Evolutionary conservation across 2,797 vertebrate species (phyloP).

Genomic region (Rhynchonycteris naso): DNA sequence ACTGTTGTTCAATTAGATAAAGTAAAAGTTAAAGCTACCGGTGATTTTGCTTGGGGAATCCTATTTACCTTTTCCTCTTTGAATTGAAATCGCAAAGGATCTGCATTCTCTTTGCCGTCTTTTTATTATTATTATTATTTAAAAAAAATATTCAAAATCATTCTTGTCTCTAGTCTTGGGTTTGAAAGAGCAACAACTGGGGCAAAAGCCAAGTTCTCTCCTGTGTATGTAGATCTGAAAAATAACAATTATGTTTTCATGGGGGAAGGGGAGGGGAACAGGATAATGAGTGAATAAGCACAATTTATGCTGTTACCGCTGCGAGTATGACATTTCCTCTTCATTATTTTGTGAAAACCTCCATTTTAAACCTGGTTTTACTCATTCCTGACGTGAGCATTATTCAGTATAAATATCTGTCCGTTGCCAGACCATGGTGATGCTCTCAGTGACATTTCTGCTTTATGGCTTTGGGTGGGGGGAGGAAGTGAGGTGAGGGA

Average conservation of each 20-base stretch:
- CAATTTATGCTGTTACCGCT: slow-evolving; percentile 48
- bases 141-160: slow-evolving; percentile 35
- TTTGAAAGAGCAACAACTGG: slow-evolving; percentile 45
- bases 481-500: not conserved
- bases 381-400: slow-evolving; percentile 80
- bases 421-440: slow-evolving; percentile 80
- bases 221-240: slow-evolving; percentile 20
- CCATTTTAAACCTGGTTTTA: slow-evolving; percentile 79
- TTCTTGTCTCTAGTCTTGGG: slow-evolving; percentile 51
- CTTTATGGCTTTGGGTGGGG: slow-evolving; percentile 80
- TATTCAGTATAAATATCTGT: slow-evolving; percentile 83
- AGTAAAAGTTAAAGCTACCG: slow-evolving; percentile 77
- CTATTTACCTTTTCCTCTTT: slow-evolving; percentile 60
- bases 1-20: slow-evolving; percentile 78
- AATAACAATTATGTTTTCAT: slow-evolving; percentile 53
- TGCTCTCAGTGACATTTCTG: slow-evolving; percentile 83
- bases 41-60: slow-evolving; percentile 65
- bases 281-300: slow-evolving; percentile 75
- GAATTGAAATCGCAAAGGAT: slow-evolving; percentile 40
- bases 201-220: slow-evolving; percentile 21
- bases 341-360: slow-evolving; percentile 84
- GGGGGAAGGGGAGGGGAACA: slow-evolving; percentile 44
- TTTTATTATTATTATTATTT: not conserved
- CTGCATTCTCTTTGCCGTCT: not conserved
- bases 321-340: slow-evolving; percentile 73